Base-by-base conservation (phyloP, 2,797 vertebrate species). In the Melanotaenia parkinsoni region DNA sequence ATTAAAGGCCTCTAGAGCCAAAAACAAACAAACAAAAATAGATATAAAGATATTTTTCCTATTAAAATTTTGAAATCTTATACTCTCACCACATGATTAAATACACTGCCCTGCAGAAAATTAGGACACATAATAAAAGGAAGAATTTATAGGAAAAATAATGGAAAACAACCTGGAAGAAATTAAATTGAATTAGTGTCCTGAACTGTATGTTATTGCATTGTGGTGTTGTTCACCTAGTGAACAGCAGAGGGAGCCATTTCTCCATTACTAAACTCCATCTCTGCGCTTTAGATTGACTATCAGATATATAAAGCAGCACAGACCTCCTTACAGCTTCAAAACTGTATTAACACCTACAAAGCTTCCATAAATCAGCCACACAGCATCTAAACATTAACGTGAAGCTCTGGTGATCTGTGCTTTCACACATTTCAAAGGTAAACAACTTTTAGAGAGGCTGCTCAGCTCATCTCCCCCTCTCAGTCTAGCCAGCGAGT, bases 231-330 rank as follows among this genome's bases (percentile, higher is more conserved):
- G 63, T 13, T 67, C 57, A 12, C 11, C 6, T 9, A 20, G 0
- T 66, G 33, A 8, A 26, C 92, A 89, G 67, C 26, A 89, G 91
- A 76, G 87, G 82, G 90, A 16, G 79, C 68, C 56, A n/a, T 72
- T 81, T 87, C 54, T 72, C 43, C 67, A 71, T 24, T 22, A n/a
- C 45, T 47, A n/a, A 8, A 47, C 45, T 7, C 8, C 20, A 7
- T 47, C 20, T 20, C 20, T 2, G 1, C 9, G 8, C 7, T 5
- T 45, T 18, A 45, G 43, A 45, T 16, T 16, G 24, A 57, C 53
- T 26, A 1, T 65, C 9, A 54, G 6, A 28, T 33, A 26, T 37
- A 26, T 24, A n/a, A 13, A 76, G 28, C 53, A 45, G 43, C 18
- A 45, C 43, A 45, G 18, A 45, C 18, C 20, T 47, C 18, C 45